Evolutionary conservation across 1,140 invertebrate genomes (phyloP), one percentile per base, ranked within the genome.

Genomic region (Listronotus oregonensis): DNA sequence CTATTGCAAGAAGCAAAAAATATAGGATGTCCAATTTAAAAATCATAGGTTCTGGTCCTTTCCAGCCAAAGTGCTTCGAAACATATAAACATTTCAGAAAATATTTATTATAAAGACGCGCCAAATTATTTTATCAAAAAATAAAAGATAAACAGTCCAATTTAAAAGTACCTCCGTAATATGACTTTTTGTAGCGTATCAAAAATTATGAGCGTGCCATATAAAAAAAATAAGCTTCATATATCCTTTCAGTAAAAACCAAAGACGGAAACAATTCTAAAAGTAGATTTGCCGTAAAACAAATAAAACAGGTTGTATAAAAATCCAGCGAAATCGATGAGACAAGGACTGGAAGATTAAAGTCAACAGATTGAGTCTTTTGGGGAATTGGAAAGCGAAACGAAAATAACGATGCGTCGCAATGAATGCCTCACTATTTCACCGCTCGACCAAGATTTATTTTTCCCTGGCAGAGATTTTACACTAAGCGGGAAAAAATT

Each of bases 361-460:
- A 73, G 71, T 69, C 71, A 73, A 71, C 71, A 73, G 71, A 73
- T 73, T 71, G 71, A 73, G 69, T 71, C 71, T 71, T 73, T 71
- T 71, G 69, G 71, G 71, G 69, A 66, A 69, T 69, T 67, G 69
- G 60, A 71, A 68, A 71, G 40, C 69, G 69, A 69, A 73, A 73
- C 71, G 71, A 66, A 73, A 73, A 73, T 73, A 73, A 73, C 71
- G 71, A 71, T 72, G 71, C 71, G 68, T 72, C 66, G 64, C 60
- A 72, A 70, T 70, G 71, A 72, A 70, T 67, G 69, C 69, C 64
- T 60, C 55, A 67, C 64, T 66, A 69, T 68, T 69, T 59, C 64
- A 71, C 67, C 62, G 68, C 57, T 56, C 49, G 57, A 66, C 46
- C 64, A 65, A 67, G 69, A 73, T 71, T 73, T 73, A 73, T 73